Evolutionary conservation across 2,797 vertebrate genomes (phyloP), one percentile per base, ranked within the genome.

Genomic region (Diceros bicornis): DNA sequence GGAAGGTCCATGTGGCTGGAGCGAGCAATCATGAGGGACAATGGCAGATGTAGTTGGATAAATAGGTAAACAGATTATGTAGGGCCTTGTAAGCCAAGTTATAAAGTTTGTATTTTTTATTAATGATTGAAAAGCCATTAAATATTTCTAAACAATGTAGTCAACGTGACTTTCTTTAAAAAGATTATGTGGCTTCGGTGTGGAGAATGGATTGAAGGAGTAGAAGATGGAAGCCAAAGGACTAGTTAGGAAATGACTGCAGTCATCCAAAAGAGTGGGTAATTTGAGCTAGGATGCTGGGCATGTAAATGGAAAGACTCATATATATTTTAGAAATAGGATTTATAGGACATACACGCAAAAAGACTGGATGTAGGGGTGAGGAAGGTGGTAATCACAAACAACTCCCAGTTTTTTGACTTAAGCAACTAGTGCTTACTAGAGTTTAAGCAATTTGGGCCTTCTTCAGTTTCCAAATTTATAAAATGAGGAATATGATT

Each of bases 401-500:
- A 59, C 4, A 90, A 72, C 13, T 74, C 13, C 50, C 21, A 89
- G 75, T 29, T 83, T 69, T 91, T 82, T 92, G 12, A 82, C 27
- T 82, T 27, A 59, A 91, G 75, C 68, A 81, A 66, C 32, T 16
- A 78, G 44, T 64, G 34, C 55, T 75, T 64, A 55, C 21, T 77
- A 59, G 29, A 81, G 52, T 34, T 77, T 82, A 78, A 87, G 25
- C 11, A 89, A 62, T 62, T 82, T 68, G 69, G 44, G 75, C 37
- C 11, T 55, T 77, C 55, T 93, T 82, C 21, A 64, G 34, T 75
- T 85, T 82, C 69, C 25, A 69, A 77, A 71, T 62, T 82, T 41
- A 90, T 27, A 86, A 61, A 86, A 69, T 57, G 44, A 86, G 32
- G 37, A 97, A 75, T 64, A 55, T 41, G 62, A 82, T 92, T 91